Evolutionary conservation across 1,140 invertebrate genomes (phyloP), one percentile per base, ranked within the genome.

Genomic region (Caenorhabditis inopinata): DNA sequence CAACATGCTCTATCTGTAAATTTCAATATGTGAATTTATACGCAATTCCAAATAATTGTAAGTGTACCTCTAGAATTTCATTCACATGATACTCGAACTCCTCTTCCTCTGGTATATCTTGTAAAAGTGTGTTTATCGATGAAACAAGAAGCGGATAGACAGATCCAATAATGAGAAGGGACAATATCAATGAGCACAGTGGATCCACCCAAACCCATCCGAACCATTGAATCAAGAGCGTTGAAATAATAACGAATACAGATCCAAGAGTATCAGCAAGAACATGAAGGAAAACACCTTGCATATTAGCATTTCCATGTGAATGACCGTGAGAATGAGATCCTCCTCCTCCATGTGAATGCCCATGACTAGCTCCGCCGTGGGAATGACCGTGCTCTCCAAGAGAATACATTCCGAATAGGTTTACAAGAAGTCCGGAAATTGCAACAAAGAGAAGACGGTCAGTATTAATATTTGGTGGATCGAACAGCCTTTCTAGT

Each of bases 221-320:
- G 89, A 91, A 91, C 79, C 90, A 79, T 84, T 92, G 90, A 51
- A 92, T 92, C 4, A 92, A 85, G n/a, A 92, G 79, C 5, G 92
- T 91, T 16, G 91, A 92, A 16, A 92, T 89, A 74, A 92, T 92
- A 2, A 92, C 92, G 48, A 92, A 92, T 25, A 92, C 90, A 85
- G 91, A 91, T 23, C 92, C 92, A 51, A 92, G 85, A 2, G 92
- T 92, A 85, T 92, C 92, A 11, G 92, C 92, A 29, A 92, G 82
- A 46, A 92, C 90, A 84, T 92, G 92, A 0, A 92, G 89, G 87
- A 92, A 92, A 4, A 92, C 91, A 83, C 92, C 91, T 89, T 91
- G 89, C 88, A 92, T 90, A 84, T 93, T 92, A 27, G 91, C 91
- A 85, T 92, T 92, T 92, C 89, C 88, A 85, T 90, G 90, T 42